Evolutionary conservation across 2,797 vertebrate genomes (phyloP).

Genomic region (Coranthus polyacanthus): DNA sequence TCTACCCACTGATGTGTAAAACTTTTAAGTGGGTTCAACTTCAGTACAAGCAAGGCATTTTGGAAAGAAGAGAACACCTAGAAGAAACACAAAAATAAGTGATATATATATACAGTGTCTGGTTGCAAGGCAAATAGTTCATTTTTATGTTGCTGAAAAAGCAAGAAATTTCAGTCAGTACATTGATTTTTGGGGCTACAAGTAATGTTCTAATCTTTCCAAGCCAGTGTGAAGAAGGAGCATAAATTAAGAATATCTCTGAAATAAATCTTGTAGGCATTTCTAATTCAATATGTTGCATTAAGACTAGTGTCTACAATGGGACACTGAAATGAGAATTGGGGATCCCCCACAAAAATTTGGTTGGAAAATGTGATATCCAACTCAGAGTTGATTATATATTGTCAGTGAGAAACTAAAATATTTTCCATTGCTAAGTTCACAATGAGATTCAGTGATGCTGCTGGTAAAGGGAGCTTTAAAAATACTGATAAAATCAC

Average conservation of each 20-base stretch:
- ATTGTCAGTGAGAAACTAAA: background rate
- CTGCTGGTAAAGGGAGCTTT: background rate
- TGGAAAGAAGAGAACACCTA: background rate
- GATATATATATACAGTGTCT: too few relatives aligned
- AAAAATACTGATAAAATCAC: slow-evolving; percentile 5
- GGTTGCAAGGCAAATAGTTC: too few relatives aligned
- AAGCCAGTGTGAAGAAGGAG: background rate
- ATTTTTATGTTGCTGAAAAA: background rate
- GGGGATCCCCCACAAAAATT: background rate
- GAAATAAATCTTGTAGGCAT: background rate
- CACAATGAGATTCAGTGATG: background rate
- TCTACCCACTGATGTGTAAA: too few relatives aligned
- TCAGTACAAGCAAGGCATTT: too few relatives aligned
- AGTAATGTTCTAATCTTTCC: background rate
- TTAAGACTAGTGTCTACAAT: background rate
- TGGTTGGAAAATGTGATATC: slow-evolving; percentile 1
- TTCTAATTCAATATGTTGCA: background rate
- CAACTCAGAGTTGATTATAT: background rate
- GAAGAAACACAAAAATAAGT: background rate
- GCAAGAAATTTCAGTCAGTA: background rate
- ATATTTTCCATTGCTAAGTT: background rate
- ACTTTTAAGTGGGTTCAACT: too few relatives aligned
- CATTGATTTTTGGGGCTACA: background rate
- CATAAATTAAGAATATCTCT: background rate
- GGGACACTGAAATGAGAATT: background rate